phyloP scores from a whole-genome alignment of 2,797 vertebrate genomes.

The Syngnathus rostellatus region DNA sequence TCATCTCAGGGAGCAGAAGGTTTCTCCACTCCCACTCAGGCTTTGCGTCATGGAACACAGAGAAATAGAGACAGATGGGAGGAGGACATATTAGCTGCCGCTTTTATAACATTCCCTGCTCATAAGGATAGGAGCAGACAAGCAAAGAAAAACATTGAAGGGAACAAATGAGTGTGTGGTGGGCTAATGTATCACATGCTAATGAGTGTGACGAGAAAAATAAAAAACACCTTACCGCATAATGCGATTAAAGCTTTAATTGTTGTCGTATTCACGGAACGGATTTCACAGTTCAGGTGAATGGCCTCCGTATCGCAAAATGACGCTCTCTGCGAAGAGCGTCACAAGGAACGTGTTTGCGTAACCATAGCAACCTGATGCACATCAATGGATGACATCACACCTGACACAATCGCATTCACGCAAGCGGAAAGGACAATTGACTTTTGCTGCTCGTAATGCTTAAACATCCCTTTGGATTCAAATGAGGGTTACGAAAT shows the following conservation, averaged over 20 bases:
- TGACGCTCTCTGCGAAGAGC: slow-evolving; percentile 36
- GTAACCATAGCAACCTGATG: slow-evolving; percentile 65
- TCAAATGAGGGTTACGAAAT: slow-evolving; percentile 18
- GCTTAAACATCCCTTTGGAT: slow-evolving; percentile 23
- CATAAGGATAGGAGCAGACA: slow-evolving; percentile 47
- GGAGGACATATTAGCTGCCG: slow-evolving; percentile 59
- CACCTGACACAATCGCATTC: slow-evolving; percentile 51
- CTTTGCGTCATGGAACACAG: slow-evolving; percentile 75
- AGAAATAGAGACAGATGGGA: slow-evolving; percentile 62
- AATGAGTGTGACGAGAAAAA: background rate
- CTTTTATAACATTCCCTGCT: slow-evolving; percentile 64
- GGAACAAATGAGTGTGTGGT: background rate
- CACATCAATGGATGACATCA: slow-evolving; percentile 64
- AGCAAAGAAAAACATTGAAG: slow-evolving; percentile 30
- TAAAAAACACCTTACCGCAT: background rate
- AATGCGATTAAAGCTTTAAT: background rate
- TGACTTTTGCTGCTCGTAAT: slow-evolving; percentile 26
- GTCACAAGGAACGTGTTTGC: slow-evolving; percentile 38
- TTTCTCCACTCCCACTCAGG: slow-evolving; percentile 72
- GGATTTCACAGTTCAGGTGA: background rate
- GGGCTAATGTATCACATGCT: background rate
- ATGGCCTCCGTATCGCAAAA: slow-evolving; percentile 18
- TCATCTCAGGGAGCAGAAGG: slow-evolving; percentile 72
- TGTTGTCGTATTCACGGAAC: background rate
- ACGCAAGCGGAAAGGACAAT: slow-evolving; percentile 51